These are phyloP conservation scores for Neofelis nebulosa DNA, from an alignment of 2,113 vertebrate species.

Conservation along the genomic window DNA sequence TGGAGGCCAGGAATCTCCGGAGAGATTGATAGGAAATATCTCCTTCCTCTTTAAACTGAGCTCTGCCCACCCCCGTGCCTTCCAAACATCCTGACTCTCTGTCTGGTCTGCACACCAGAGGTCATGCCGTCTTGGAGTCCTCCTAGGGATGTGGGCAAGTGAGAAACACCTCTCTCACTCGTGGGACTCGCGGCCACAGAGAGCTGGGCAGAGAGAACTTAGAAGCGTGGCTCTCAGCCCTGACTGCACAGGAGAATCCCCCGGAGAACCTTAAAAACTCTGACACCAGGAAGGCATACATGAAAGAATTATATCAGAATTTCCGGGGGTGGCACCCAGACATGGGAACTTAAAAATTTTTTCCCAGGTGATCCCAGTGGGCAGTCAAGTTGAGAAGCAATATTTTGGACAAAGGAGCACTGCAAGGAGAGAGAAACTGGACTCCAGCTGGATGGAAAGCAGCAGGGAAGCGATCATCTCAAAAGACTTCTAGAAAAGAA, in stretches of 20 bases:
- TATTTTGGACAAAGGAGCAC: background rate
- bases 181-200: background rate
- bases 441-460: background rate
- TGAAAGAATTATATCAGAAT: background rate
- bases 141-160: background rate
- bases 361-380: background rate
- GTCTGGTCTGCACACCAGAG: background rate
- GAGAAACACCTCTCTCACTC: background rate
- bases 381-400: background rate
- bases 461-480: background rate
- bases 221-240: background rate
- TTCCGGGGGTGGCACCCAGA: background rate
- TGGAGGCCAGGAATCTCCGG: background rate
- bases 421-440: background rate
- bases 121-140: background rate
- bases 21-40: background rate
- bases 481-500: constrained; percentile 28
- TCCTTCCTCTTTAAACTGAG: background rate
- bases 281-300: background rate
- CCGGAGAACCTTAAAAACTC: background rate
- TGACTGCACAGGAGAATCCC: background rate
- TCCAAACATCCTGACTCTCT: background rate
- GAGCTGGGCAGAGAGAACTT: background rate
- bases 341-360: background rate
- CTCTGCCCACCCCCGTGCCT: background rate